Evolutionary conservation across 2,113 vertebrate genomes (phyloP), one percentile per base, ranked within the genome.

Genomic region (Geococcyx californianus): DNA sequence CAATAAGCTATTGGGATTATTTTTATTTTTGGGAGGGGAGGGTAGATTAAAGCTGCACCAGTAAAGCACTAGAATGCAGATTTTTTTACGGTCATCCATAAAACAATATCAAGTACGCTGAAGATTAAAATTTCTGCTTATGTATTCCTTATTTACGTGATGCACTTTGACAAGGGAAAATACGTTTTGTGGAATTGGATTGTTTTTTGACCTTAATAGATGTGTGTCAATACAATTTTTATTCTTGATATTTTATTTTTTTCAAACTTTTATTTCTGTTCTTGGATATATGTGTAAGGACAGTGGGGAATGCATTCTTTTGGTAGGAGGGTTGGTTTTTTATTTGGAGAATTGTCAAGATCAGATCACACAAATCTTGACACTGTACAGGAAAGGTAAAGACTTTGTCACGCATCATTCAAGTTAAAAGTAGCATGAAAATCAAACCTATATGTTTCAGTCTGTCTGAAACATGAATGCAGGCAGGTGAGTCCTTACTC

Each of bases 1-100:
- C 29, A n/a, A 17, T 15, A 20, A 16, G 16, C 8, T 38, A 12
- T 6, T 51, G 4, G 25, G 21, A 52, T 7, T 7, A 14, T 24
- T 58, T 51, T 26, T 54, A 29, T 29, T 36, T 19, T 26, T 4
- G 0, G 1, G 13, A 7, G 5, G 7, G 1, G 23, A 56, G 8
- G 2, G 13, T 80, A 6, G 6, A 28, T 62, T 45, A 62, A 67
- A 86, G 12, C 21, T 63, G 38, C 16, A 62, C 17, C 1, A 2
- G 12, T 68, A 47, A 47, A 82, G 14, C 21, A 38, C 24, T 25
- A 63, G 28, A 67, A 73, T 29, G 40, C 8, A 77, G 6, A n/a
- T 54, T 77, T 16, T 7, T 73, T 67, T 88, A 34, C 55, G 24
- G 17, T 42, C 1, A 0, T 51, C 31, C 7, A 5, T 33, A 21